These are phyloP conservation scores for Reinhardtius hippoglossoides DNA, from an alignment of 2,113 vertebrate genomes.

Conservation along the genomic window DNA sequence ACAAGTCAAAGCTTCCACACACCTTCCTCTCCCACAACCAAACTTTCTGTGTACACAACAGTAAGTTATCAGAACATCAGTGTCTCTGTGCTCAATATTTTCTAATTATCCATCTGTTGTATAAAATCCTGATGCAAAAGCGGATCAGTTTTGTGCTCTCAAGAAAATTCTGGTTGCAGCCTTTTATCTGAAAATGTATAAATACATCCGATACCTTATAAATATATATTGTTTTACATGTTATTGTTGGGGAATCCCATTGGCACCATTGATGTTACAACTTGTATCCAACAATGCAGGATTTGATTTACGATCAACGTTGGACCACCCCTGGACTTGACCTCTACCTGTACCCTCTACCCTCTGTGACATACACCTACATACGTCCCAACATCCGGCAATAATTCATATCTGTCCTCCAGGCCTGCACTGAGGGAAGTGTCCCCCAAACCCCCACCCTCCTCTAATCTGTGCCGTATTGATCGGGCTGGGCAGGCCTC, in stretches of 20 bases:
- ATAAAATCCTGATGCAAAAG: not conserved
- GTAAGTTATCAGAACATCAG: not conserved
- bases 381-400: constrained; percentile 20
- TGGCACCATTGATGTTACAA: not conserved
- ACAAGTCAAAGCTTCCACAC: too few relatives aligned
- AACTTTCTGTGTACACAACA: too few relatives aligned
- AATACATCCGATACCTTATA: not conserved
- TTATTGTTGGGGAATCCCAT: not conserved
- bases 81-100: not conserved
- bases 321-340: constrained; percentile 9
- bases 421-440: not conserved
- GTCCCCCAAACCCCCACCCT: not conserved
- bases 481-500: constrained; percentile 52
- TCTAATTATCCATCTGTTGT: not conserved
- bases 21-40: too few relatives aligned
- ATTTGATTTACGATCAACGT: constrained; percentile 30
- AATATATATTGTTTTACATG: not conserved
- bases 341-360: constrained; percentile 23
- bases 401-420: constrained; percentile 51
- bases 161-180: not conserved
- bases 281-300: not conserved
- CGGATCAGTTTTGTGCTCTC: not conserved
- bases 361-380: constrained; percentile 20
- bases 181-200: not conserved
- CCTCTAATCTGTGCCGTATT: constrained; percentile 41